Evolutionary conservation across 2,797 vertebrate species (phyloP), one percentile per base, ranked within the genome.

Genomic region (Phaenicophaeus curvirostris): DNA sequence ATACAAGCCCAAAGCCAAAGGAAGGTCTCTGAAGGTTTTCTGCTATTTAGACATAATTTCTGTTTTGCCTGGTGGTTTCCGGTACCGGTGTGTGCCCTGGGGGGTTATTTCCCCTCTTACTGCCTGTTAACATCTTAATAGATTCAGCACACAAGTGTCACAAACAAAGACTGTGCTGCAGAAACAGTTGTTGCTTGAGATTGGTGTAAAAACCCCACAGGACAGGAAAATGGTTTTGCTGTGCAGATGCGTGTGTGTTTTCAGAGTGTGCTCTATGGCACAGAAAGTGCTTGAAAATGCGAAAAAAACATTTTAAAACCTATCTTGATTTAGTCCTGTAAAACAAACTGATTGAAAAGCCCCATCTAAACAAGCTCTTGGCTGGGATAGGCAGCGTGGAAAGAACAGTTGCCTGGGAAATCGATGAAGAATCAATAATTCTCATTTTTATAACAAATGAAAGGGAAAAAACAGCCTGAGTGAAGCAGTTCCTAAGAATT

Each of bases 151-250:
- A 13, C 20, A 65, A 63, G 15, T 15, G 27, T n/a, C 19, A 25
- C 18, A 66, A 46, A 27, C 5, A 4, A 4, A 61, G 37, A 9
- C 65, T 44, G 75, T 48, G 35, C 39, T 31, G 9, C 59, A 65
- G 78, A 35, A 83, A 77, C 13, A 54, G 67, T 21, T 14, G 21
- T 85, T 86, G 67, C 59, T 84, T 3, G n/a, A 59, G 62, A 19
- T 46, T 2, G 13, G 46, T 59, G 9, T 25, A 24, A 91, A 94
- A 83, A 31, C 68, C 28, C 48, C 28, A 11, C 3, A 41, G 92
- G 89, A 27, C 85, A 94, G 78, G 89, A 85, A 95, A 93, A 85
- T 5, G 31, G 58, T 35, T 42, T 93, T 13, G 24, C 65, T 58
- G 83, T 35, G 81, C 72, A 81, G 57, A 48, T 31, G 53, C 66